These are phyloP conservation scores for Parnassius glacialis DNA, from an alignment of 2,888 invertebrate species.

Conservation along the genomic window DNA sequence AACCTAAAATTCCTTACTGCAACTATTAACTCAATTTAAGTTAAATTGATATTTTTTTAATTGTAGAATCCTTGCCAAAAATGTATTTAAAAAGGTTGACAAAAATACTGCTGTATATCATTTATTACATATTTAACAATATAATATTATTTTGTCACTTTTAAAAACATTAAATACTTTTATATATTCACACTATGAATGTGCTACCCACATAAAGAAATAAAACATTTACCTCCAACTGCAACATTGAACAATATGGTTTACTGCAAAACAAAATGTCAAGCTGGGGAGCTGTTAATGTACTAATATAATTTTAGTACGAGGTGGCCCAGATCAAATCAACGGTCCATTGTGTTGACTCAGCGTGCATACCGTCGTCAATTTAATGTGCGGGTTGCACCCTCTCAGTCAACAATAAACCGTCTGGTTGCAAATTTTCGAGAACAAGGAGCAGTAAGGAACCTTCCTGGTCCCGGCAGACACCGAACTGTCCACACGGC, in stretches of 20 bases:
- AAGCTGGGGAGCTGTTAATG: conserved; percentile 27
- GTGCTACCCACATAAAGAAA: conserved; percentile 24
- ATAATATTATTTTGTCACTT: conserved; percentile 36
- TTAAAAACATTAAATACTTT: conserved; percentile 5
- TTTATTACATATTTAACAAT: conserved; percentile 36
- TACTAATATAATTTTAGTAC: conserved; percentile 17
- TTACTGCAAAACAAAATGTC: conserved; percentile 42
- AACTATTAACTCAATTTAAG: background rate
- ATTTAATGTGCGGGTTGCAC: too few relatives aligned
- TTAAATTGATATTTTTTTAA: background rate
- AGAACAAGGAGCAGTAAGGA: too few relatives aligned
- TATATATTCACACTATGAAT: conserved; percentile 4
- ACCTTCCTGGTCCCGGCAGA: too few relatives aligned
- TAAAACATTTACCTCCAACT: conserved; percentile 53
- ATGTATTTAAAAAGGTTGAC: conserved; percentile 10
- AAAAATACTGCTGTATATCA: conserved; percentile 43
- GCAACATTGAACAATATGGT: conserved; percentile 59
- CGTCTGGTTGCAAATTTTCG: too few relatives aligned
- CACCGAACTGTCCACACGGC: too few relatives aligned
- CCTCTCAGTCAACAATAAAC: too few relatives aligned
- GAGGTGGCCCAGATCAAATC: too few relatives aligned
- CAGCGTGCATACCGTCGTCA: too few relatives aligned
- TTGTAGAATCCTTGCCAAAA: conserved; percentile 15
- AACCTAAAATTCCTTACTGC: conserved; percentile 3
- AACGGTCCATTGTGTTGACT: too few relatives aligned